Evolutionary conservation across 2,888 invertebrate species (phyloP).

Genomic region (Pyrrhia umbra): DNA sequence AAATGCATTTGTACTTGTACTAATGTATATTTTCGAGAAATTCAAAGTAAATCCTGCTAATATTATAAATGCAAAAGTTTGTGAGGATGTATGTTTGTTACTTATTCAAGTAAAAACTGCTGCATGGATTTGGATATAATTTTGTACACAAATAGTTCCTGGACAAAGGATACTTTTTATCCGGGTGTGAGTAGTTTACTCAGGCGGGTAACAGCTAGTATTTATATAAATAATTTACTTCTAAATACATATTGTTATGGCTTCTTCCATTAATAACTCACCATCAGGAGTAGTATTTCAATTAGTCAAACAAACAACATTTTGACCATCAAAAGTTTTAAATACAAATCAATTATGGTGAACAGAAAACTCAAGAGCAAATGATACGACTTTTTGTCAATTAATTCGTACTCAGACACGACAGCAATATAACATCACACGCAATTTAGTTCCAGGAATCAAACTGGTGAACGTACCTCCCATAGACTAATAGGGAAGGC

Average conservation of each 20-base stretch:
- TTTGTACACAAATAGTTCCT: too few species aligned
- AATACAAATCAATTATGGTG: not conserved
- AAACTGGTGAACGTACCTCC: conserved; percentile 14
- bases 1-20: not conserved
- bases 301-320: not conserved
- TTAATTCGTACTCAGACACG: conserved; percentile 36
- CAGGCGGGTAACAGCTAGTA: too few species aligned
- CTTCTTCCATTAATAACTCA: not conserved
- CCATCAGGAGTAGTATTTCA: not conserved
- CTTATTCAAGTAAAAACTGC: too few species aligned
- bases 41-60: too few species aligned
- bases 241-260: not conserved
- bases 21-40: not conserved
- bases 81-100: too few species aligned
- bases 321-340: not conserved
- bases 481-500: conserved; percentile 14
- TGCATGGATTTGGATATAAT: too few species aligned
- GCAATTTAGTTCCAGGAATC: conserved; percentile 56
- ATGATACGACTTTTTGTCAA: conserved; percentile 19
- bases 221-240: too few species aligned
- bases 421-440: conserved; percentile 23
- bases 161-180: too few species aligned
- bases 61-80: too few species aligned
- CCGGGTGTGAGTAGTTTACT: too few species aligned
- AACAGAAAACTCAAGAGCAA: not conserved